Evolutionary conservation across 2,113 vertebrate genomes (phyloP).

Genomic region (Cebus imitator): DNA sequence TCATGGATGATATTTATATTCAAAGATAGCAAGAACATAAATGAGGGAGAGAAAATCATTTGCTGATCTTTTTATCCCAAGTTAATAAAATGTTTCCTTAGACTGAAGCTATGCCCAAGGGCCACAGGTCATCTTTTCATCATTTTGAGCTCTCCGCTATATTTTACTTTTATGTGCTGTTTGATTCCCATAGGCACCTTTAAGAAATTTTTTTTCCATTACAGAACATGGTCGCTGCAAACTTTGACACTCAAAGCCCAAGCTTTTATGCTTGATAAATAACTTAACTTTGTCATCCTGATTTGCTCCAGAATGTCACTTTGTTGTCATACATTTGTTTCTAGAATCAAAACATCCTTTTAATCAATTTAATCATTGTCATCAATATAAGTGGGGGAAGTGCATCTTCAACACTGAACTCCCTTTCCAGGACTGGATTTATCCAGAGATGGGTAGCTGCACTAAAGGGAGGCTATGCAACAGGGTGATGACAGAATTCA

Average conservation of each 20-base stretch:
- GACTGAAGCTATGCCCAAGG: constrained; percentile 23
- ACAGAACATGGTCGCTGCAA: background rate
- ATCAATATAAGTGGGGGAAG: background rate
- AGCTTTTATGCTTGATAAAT: constrained; percentile 37
- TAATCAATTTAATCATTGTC: background rate
- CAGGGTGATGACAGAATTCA: background rate
- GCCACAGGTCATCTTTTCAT: constrained; percentile 58
- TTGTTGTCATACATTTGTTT: constrained; percentile 8
- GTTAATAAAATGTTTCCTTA: constrained; percentile 63
- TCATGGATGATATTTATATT: background rate
- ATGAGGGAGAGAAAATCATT: background rate
- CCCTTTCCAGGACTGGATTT: background rate
- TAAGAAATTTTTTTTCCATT: constrained; percentile 56
- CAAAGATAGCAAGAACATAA: constrained; percentile 17
- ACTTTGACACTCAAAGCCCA: constrained; percentile 46
- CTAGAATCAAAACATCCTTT: background rate
- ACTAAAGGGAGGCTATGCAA: background rate
- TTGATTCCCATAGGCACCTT: constrained; percentile 47
- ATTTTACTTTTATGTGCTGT: constrained; percentile 51
- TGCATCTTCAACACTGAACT: background rate
- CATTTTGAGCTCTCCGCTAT: constrained; percentile 42
- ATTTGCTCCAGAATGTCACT: constrained; percentile 11
- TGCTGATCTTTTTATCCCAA: constrained; percentile 53
- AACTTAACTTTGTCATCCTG: constrained; percentile 18
- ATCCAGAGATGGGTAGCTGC: background rate